Evolutionary conservation across 2,888 invertebrate species (phyloP).

Genomic region (Pseudolycoriella hygida): DNA sequence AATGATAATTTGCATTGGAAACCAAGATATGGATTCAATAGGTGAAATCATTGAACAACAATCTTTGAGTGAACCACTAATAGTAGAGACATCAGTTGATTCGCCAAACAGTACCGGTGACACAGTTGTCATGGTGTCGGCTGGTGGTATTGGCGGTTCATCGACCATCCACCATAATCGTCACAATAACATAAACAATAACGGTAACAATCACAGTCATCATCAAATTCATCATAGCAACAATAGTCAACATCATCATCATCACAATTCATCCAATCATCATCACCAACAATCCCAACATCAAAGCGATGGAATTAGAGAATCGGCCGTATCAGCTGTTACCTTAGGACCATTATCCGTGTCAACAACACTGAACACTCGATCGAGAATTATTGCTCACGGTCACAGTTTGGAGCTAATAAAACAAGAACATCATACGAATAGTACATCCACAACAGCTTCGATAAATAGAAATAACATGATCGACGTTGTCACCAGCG

Average conservation of each 20-base stretch:
- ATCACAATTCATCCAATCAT: constrained; percentile 3
- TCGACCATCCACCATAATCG: constrained; percentile 6
- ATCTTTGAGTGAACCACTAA: constrained; percentile 31
- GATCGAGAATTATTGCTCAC: constrained; percentile 9
- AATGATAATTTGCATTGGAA: not conserved
- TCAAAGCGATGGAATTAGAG: constrained; percentile 7
- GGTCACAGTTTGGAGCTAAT: constrained; percentile 12
- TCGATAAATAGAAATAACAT: constrained; percentile 10
- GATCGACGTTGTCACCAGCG: constrained; percentile 6
- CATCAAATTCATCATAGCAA: constrained; percentile 11
- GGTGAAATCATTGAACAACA: constrained; percentile 41
- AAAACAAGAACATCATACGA: constrained; percentile 12
- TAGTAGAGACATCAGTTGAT: constrained; percentile 30
- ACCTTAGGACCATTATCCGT: constrained; percentile 5
- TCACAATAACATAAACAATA: constrained; percentile 9
- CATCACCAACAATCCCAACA: constrained; percentile 8
- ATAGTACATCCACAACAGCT: constrained; percentile 5
- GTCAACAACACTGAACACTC: constrained; percentile 1
- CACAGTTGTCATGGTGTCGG: constrained; percentile 23
- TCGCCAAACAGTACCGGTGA: constrained; percentile 29
- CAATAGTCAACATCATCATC: constrained; percentile 7
- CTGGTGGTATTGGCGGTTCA: constrained; percentile 9
- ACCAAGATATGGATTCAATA: constrained; percentile 33
- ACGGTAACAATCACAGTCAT: constrained; percentile 8
- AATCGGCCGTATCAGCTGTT: constrained; percentile 8